These are phyloP conservation scores for Rhopalosiphum padi DNA, from an alignment of 1,140 invertebrate genomes.

Conservation along the genomic window DNA sequence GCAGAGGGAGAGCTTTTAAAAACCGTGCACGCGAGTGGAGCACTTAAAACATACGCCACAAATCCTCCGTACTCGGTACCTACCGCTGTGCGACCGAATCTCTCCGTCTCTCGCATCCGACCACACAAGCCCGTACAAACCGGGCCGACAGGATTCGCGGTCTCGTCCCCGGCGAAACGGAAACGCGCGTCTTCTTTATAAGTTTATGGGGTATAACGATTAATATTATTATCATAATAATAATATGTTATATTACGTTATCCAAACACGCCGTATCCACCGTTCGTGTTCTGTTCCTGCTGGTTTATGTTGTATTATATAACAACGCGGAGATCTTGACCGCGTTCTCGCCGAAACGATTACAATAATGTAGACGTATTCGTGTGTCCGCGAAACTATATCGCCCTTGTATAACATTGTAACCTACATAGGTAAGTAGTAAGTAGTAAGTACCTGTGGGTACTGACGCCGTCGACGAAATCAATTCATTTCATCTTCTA, in stretches of 20 bases:
- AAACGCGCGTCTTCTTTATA: background rate
- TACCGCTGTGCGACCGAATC: background rate
- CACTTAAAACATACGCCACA: constrained; percentile 32
- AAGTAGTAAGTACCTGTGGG: background rate
- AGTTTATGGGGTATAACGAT: background rate
- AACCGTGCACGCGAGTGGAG: background rate
- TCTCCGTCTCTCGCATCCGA: background rate
- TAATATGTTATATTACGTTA: background rate
- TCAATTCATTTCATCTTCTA: background rate
- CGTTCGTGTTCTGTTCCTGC: background rate
- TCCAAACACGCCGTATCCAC: background rate
- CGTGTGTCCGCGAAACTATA: background rate
- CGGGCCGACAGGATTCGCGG: background rate
- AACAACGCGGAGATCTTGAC: background rate
- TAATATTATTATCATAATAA: background rate
- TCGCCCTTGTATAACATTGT: too few species aligned
- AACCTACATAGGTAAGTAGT: background rate
- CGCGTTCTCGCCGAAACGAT: background rate
- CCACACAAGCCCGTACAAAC: background rate
- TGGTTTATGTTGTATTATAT: too few species aligned
- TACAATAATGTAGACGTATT: background rate
- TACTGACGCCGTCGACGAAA: background rate
- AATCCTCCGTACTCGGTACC: background rate
- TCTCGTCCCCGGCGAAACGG: background rate
- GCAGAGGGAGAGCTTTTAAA: constrained; percentile 29